Base-by-base conservation (phyloP, 1,140 invertebrate genomes). In the Meteorus sp. region DNA sequence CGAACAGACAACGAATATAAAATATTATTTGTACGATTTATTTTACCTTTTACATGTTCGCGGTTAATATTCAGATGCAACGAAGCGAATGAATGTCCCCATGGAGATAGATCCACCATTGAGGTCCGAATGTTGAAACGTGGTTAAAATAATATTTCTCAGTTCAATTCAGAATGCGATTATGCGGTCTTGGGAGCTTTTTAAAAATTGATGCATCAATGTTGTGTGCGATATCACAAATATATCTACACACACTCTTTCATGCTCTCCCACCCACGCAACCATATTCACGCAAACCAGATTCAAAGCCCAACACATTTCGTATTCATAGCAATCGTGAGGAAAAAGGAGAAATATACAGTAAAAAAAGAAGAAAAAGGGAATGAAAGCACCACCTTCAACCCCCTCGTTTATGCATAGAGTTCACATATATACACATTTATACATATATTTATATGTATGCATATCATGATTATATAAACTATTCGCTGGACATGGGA, bases 191-290 rank as follows among this genome's bases (percentile, higher is more conserved):
- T 64, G 68, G 68, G n/a, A n/a, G n/a, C n/a, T 67, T 71, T 67
- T 78, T 77, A 79, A 79, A 79, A 79, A 79, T 80, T 80, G 74
- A 80, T 79, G 75, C n/a, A n/a, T n/a, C n/a, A n/a, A n/a, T n/a
- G n/a, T n/a, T n/a, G n/a, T n/a, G n/a, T n/a, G n/a, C n/a, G n/a
- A n/a, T n/a, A n/a, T n/a, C n/a, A n/a, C n/a, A n/a, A n/a, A n/a
- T n/a, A n/a, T n/a, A n/a, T n/a, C n/a, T n/a, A n/a, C n/a, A n/a
- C n/a, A n/a, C n/a, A n/a, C n/a, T n/a, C n/a, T n/a, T n/a, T n/a
- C n/a, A n/a, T n/a, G n/a, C n/a, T n/a, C n/a, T n/a, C n/a, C n/a
- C n/a, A 67, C 66, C 67, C 67, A 72, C 67, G 63, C 62, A 65
- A 65, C 67, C 65, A 66, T 64, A 62, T 71, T 70, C 72, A 68